These are phyloP conservation scores for Pomacea maculata DNA, from an alignment of 1,140 invertebrate species.

Conservation along the genomic window DNA sequence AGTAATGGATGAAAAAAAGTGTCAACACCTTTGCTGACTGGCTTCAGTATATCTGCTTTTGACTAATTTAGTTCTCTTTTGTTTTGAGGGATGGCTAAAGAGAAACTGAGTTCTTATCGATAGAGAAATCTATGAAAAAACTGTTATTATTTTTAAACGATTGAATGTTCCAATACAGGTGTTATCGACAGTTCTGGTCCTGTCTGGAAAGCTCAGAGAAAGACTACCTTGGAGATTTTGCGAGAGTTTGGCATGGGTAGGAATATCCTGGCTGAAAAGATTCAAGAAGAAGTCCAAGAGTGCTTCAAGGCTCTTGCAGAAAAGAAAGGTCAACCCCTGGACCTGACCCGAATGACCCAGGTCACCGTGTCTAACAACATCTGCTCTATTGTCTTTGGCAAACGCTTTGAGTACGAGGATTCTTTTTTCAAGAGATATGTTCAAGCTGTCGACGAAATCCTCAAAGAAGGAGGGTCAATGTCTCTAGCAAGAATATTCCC, in stretches of 20 bases:
- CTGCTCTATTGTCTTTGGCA: slow-evolving; percentile 87
- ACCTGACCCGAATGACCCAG: slow-evolving; percentile 27
- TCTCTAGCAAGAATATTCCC: slow-evolving; percentile 41
- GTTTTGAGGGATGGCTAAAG: too few relatives aligned
- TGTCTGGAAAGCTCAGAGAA: slow-evolving; percentile 79
- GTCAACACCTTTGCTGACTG: too few relatives aligned
- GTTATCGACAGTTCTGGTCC: slow-evolving; percentile 59
- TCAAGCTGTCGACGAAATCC: slow-evolving; percentile 6
- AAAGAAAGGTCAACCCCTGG: slow-evolving; percentile 21
- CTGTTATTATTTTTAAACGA: too few relatives aligned
- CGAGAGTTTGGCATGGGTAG: slow-evolving; percentile 81
- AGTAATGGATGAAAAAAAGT: too few relatives aligned
- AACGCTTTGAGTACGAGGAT: slow-evolving; percentile 69
- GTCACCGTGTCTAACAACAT: slow-evolving; percentile 74
- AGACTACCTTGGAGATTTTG: slow-evolving; percentile 76
- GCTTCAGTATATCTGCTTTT: too few relatives aligned
- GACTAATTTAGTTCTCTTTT: too few relatives aligned
- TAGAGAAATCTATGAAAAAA: too few relatives aligned
- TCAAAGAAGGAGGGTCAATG: slow-evolving; percentile 8
- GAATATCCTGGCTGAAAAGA: slow-evolving; percentile 74
- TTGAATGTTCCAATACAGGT: slow-evolving; percentile 20
- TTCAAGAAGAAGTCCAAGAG: slow-evolving; percentile 67
- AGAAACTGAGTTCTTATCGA: too few relatives aligned
- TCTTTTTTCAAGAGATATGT: slow-evolving; percentile 25
- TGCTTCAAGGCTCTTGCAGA: slow-evolving; percentile 25